Base-by-base conservation (phyloP, 2,113 vertebrate genomes). In the Balaeniceps rex region DNA sequence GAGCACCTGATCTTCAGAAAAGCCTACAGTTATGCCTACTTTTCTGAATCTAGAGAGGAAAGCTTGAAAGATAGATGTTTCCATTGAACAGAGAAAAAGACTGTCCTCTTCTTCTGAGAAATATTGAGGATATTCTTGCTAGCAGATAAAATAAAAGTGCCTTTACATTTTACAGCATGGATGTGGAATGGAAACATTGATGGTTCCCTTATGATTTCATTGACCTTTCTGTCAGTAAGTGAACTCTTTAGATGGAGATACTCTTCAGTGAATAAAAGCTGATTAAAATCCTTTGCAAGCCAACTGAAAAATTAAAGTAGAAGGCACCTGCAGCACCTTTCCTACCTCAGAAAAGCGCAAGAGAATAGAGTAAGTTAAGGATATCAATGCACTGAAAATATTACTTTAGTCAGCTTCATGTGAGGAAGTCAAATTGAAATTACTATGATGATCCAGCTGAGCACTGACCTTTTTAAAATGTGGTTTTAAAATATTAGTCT, bases 191-290 rank as follows among this genome's bases (percentile, higher is more conserved):
- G 75, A 88, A 95, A 46, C 40, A 16, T 13, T 83, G 36, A 78
- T 47, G 55, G 19, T 44, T 92, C 84, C 72, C 69, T 89, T 78
- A 64, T 54, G 58, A 93, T 83, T 94, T 84, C 81, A 40, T 81
- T 91, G 89, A 96, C 63, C 72, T 87, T 95, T 96, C 84, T 89
- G 22, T 47, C 64, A 91, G 66, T 57, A 83, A 86, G 58, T 81
- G 87, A 91, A 49, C 54, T 70, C 54, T 80, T 81, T 40, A 88
- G 36, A 83, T 44, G 54, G 58, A 96, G 55, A 87, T 49, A 58
- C 60, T 81, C 72, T 92, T 87, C 63, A 89, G 77, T 96, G 84
- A 89, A 80, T 93, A 84, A 93, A 80, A 88, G 31, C 8, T 77
- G n/a, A 88, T 66, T 81, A 81, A 89, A 91, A 4, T 88, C 44